Conservation (phyloP, 2,797 vertebrate species). For the Phrynocephalus vlangalii region DNA sequence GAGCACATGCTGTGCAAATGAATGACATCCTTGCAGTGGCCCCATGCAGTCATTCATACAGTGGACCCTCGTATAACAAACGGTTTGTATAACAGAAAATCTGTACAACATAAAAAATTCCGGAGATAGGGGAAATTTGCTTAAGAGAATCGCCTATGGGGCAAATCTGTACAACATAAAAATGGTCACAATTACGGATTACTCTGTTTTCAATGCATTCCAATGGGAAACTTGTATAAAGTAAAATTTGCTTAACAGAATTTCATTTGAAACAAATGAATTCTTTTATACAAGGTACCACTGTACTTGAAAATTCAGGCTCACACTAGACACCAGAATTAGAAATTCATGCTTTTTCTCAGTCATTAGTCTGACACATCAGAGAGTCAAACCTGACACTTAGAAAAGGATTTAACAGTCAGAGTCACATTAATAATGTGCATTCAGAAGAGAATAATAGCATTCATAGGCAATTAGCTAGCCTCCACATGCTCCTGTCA, state of each 20-base stretch:
- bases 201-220: too few relatives aligned
- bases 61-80: too few relatives aligned
- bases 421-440: neutral
- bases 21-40: neutral
- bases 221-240: too few relatives aligned
- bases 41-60: neutral
- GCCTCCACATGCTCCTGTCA: neutral
- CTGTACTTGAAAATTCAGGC: neutral
- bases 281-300: too few relatives aligned
- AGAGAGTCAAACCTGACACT: neutral
- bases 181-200: too few relatives aligned
- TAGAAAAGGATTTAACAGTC: neutral
- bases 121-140: too few relatives aligned
- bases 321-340: neutral
- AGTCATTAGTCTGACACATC: neutral
- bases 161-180: too few relatives aligned
- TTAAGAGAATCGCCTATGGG: too few relatives aligned
- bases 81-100: too few relatives aligned
- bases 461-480: neutral
- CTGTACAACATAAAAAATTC: too few relatives aligned
- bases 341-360: slow-evolving; percentile 2
- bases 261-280: too few relatives aligned
- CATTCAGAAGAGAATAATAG: neutral
- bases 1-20: neutral
- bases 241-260: too few relatives aligned